Evolutionary conservation across 2,113 vertebrate genomes (phyloP).

Genomic region (Sciurus niger): DNA sequence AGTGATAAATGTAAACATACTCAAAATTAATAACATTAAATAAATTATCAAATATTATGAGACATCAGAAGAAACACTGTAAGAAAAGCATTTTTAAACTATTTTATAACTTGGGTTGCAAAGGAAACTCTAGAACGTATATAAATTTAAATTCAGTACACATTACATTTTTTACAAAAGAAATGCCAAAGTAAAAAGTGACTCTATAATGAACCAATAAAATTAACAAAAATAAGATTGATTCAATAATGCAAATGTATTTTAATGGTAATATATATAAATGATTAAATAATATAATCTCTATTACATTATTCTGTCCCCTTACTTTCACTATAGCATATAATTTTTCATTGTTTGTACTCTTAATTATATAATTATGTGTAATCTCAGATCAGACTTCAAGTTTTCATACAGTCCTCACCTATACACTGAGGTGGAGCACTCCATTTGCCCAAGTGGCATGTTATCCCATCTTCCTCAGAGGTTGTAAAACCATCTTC

Average conservation of each 20-base stretch:
- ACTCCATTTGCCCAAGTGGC: slow-evolving; percentile 78
- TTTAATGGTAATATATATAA: background rate
- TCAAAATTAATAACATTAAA: background rate
- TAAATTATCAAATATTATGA: background rate
- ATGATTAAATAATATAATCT: too few relatives aligned
- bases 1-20: background rate
- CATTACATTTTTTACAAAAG: background rate
- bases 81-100: background rate
- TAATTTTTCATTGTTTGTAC: background rate
- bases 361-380: background rate
- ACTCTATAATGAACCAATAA: background rate
- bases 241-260: background rate
- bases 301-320: background rate
- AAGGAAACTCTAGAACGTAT: background rate
- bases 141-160: background rate
- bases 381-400: background rate
- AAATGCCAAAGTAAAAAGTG: background rate
- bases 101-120: background rate
- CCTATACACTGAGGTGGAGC: slow-evolving; percentile 71
- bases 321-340: background rate
- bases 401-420: background rate
- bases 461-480: background rate
- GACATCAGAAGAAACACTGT: background rate
- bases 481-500: slow-evolving; percentile 24
- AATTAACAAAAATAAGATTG: background rate